Percentiles rank a stretch among this genome's conserved stretches.
Conservation (phyloP, 2,797 vertebrate species). For the Melanogrammus aeglefinus region DNA sequence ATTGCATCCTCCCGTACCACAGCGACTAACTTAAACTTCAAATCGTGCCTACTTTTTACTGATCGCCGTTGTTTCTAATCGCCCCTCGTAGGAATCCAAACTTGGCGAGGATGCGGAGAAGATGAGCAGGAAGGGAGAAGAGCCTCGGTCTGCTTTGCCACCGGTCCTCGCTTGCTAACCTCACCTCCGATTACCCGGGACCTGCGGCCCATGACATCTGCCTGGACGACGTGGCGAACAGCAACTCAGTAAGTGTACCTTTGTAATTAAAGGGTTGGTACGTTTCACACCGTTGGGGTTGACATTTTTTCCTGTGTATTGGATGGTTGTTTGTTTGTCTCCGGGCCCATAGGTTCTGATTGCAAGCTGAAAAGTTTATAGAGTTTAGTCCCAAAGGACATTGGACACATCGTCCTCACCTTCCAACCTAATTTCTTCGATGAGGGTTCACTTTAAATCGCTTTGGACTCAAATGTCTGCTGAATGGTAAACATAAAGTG, state of each 20-base stretch:
- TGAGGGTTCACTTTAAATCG: no score
- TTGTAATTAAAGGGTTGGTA: neutral
- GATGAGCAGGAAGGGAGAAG: conserved; percentile 93
- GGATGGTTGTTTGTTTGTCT: no score
- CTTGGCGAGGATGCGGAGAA: conserved; percentile 86
- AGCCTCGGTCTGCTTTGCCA: conserved; percentile 92
- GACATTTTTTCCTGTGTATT: no score
- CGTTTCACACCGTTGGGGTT: neutral
- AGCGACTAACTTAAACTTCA: neutral
- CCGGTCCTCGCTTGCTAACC: conserved; percentile 89
- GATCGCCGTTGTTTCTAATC: neutral
- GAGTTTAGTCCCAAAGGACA: no score
- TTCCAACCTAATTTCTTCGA: no score
- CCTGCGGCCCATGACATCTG: conserved; percentile 83
- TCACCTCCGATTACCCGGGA: conserved; percentile 83
- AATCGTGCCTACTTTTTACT: neutral
- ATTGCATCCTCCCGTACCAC: neutral
- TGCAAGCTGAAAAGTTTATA: no score
- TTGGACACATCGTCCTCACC: no score
- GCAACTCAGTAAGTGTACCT: conserved; percentile 84
- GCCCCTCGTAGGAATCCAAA: conserved; percentile 75
- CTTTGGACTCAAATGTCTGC: neutral
- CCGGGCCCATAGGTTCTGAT: no score
- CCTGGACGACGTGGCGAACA: conserved; percentile 91
- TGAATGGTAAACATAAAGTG: neutral